Base-by-base conservation (phyloP, 2,888 invertebrate species). In the Halocaridina rubra region DNA sequence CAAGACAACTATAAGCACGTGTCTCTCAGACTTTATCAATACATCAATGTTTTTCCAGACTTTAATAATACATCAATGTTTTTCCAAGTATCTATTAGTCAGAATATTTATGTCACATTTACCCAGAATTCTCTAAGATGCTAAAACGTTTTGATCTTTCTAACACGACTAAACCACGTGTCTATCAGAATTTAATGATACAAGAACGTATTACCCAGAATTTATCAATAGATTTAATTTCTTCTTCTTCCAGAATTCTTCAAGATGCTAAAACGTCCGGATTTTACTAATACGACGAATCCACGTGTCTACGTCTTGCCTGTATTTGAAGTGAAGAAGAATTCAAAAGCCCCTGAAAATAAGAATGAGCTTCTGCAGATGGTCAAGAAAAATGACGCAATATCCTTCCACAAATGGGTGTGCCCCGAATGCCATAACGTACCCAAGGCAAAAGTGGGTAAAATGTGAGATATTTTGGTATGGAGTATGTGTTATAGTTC, bases 381-480 rank as follows among this genome's bases (percentile, higher is more conserved):
- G 94, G 91, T 97, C 89, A 92, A 93, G 84, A 93, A 93, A 74
- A 95, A 95, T 86, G 94, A 95, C 57, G 97, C 96, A 13, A 95
- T 97, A 90, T 96, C 96, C 59, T 98, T 98, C 91, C 97, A 98
- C 91, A 96, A 97, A 90, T 95, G 94, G 90, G 94, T 97, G 77
- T 97, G 97, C 90, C 94, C 96, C 4, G 94, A 94, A 86, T 97
- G 97, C 90, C 97, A 97, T 91, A 95, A 88, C 33, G 89, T 90
- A 53, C 90, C 90, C 2, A 61, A 80, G 27, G 94, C 95, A 78
- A 94, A 94, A 89, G 96, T 86, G 29, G 71, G 72, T n/a, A 24
- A n/a, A n/a, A n/a, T 0, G 29, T 4, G 3, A 69, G 4, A 13
- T 7, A 27, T 16, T 8, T 29, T 8, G 4, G 32, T 13, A 30